Evolutionary conservation across 2,888 invertebrate species (phyloP).

Genomic region (Fragum fragum): DNA sequence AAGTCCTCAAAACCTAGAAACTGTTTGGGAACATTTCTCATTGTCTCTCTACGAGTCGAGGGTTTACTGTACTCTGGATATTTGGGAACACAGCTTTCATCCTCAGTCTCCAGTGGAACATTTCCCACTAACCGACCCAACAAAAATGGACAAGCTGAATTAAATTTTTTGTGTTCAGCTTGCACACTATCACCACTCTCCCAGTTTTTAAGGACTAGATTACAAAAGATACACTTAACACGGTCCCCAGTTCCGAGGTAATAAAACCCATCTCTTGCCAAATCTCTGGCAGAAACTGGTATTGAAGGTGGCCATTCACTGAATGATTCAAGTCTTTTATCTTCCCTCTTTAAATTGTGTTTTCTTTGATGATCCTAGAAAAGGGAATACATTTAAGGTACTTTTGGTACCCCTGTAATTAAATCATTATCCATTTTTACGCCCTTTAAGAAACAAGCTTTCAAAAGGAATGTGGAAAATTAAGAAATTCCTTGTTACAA

Average conservation of each 20-base stretch:
- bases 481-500: no score
- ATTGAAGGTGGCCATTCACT: constrained; percentile 57
- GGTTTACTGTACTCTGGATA: constrained; percentile 59
- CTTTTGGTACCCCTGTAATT: no score
- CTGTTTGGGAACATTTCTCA: constrained; percentile 36
- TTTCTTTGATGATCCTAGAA: constrained; percentile 56
- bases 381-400: no score
- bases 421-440: no score
- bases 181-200: constrained; percentile 62
- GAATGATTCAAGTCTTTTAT: constrained; percentile 55
- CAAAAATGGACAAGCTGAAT: constrained; percentile 62
- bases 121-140: constrained; percentile 56
- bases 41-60: constrained; percentile 53
- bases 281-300: constrained; percentile 57
- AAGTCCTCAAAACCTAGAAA: constrained; percentile 48
- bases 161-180: constrained; percentile 64
- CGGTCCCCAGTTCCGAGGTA: constrained; percentile 60
- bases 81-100: constrained; percentile 39
- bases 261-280: constrained; percentile 68
- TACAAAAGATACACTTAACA: constrained; percentile 70
- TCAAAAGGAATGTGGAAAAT: no score
- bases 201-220: constrained; percentile 67
- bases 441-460: no score
- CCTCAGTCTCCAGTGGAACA: constrained; percentile 43
- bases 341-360: constrained; percentile 52